Conservation (phyloP, 2,113 vertebrate genomes). For the Micronisus gabar region DNA sequence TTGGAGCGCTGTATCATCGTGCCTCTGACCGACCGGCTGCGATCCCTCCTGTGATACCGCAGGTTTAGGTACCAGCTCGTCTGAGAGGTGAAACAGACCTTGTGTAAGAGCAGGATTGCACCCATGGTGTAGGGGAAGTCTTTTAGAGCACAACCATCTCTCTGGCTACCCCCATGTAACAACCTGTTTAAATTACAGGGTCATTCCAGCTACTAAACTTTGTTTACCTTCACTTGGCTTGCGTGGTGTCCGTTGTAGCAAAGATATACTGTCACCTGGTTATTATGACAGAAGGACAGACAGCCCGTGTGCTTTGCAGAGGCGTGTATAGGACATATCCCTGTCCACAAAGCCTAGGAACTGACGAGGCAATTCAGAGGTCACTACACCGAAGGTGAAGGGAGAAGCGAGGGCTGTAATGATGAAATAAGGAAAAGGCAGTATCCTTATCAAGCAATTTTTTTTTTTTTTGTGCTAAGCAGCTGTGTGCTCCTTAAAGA, state of each 20-base stretch:
- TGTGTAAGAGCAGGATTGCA: neutral
- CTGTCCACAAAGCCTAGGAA: too few relatives aligned
- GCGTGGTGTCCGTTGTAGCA: fast-evolving
- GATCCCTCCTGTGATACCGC: too few relatives aligned
- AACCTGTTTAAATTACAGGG: too few relatives aligned
- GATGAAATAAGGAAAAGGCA: neutral
- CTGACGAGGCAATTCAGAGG: neutral
- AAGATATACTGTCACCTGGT: fast-evolving
- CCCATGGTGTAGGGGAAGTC: fast-evolving
- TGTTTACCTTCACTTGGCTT: neutral
- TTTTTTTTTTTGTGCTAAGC: neutral
- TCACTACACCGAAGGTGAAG: neutral
- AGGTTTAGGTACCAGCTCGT: neutral
- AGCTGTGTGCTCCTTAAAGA: neutral
- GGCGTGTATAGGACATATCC: fast-evolving
- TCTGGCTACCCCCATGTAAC: neutral
- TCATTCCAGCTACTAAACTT: neutral
- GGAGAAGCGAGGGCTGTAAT: neutral
- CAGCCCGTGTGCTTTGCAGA: fast-evolving
- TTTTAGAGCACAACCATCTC: too few relatives aligned
- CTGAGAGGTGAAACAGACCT: neutral
- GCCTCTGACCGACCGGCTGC: neutral
- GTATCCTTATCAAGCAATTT: neutral
- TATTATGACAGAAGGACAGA: neutral
- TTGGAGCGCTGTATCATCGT: neutral